These are phyloP conservation scores for Oscheius sp. DNA, from an alignment of 2,888 invertebrate genomes.

Conservation along the genomic window DNA sequence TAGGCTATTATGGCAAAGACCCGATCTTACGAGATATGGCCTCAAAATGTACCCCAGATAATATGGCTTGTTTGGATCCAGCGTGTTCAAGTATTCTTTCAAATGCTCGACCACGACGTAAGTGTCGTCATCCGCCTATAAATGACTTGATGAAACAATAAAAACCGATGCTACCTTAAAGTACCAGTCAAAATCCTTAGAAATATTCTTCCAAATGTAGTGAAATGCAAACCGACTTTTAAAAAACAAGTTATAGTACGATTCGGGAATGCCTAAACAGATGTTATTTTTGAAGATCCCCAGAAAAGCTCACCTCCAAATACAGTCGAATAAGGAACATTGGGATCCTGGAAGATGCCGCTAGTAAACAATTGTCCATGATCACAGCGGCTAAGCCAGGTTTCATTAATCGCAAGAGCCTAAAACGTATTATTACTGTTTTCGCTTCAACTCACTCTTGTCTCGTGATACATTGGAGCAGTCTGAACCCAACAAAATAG, in stretches of 20 bases:
- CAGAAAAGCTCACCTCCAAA: slow-evolving; percentile 34
- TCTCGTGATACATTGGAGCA: slow-evolving; percentile 34
- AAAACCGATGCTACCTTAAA: slow-evolving; percentile 42
- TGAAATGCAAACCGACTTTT: slow-evolving; percentile 52
- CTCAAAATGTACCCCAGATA: slow-evolving; percentile 49
- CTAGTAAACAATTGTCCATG: slow-evolving; percentile 53
- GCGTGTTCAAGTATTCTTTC: slow-evolving; percentile 32
- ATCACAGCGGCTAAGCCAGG: slow-evolving; percentile 49
- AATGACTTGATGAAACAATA: not conserved
- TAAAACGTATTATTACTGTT: slow-evolving; percentile 10
- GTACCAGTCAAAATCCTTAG: slow-evolving; percentile 55
- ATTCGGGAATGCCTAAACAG: slow-evolving; percentile 48
- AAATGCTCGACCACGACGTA: slow-evolving; percentile 52
- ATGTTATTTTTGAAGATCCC: not conserved
- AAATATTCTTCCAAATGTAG: slow-evolving; percentile 48
- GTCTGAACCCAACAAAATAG: slow-evolving; percentile 43
- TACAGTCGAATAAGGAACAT: slow-evolving; percentile 52
- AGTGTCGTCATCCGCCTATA: slow-evolving; percentile 54
- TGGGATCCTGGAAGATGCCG: slow-evolving; percentile 10
- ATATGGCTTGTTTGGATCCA: slow-evolving; percentile 43
- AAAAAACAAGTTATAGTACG: slow-evolving; percentile 48
- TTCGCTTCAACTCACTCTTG: slow-evolving; percentile 19
- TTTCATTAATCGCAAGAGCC: slow-evolving; percentile 47
- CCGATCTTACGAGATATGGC: slow-evolving; percentile 39
- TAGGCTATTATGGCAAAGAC: not conserved